Evolutionary conservation across 2,797 vertebrate genomes (phyloP), one percentile per base, ranked within the genome.

Genomic region (Clamator glandarius): DNA sequence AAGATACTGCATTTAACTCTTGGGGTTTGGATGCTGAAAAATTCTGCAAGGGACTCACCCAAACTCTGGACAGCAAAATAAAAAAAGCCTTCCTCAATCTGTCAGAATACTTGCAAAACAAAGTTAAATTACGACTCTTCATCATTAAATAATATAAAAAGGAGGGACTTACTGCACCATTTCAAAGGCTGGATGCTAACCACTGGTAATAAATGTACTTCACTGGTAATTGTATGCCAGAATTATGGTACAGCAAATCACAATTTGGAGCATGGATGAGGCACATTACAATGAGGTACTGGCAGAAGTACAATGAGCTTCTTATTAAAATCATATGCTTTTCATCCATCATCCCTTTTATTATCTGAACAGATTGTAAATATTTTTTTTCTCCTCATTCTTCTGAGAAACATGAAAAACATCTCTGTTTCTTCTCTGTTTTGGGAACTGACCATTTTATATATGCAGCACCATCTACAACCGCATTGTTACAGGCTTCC

Each of bases 181-280:
- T 97, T 97, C 95, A 97, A 97, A 97, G 95, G 50, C 87, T 92
- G 62, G 84, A 91, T 87, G 39, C 69, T 96, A 93, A 96, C 92
- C 91, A 96, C 39, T 14, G 84, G 84, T 52, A 97, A 87, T 93
- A 96, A 97, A 95, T 93, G 87, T 77, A 87, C 89, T 96, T 90
- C 84, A 84, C 28, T 77, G 89, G 79, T 77, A 97, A 96, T 25
- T 35, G 42, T 96, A 97, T 78, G 68, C 80, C 96, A 92, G 73
- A 96, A 94, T 96, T 95, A 94, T 48, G 92, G 95, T 92, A 88
- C 35, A 90, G 54, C n/a, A 95, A 87, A 93, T 87, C 82, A 83
- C 61, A 95, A 41, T 93, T 93, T 95, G 74, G 84, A 84, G 70
- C 70, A 89, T 94, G 92, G 77, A 81, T 96, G 62, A 87, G 66